Base-by-base conservation (phyloP, 2,113 vertebrate species). In the Calypte anna region DNA sequence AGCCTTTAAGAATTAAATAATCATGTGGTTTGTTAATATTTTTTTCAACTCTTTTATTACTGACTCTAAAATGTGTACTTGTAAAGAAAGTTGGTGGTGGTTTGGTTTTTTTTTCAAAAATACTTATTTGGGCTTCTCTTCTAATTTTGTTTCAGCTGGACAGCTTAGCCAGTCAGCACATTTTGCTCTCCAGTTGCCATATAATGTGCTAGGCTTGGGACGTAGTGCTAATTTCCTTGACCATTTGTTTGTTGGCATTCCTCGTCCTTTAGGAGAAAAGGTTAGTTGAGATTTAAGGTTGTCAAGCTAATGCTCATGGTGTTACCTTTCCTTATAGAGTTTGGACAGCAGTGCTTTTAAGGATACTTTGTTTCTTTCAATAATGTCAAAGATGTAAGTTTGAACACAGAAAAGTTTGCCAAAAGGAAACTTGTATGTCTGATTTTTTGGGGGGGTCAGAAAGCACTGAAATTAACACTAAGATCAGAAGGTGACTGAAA, bases 141-240 rank as follows among this genome's bases (percentile, higher is more conserved):
- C 13, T 70, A 9, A 61, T 90, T 92, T 55, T 40, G 21, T 87
- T 97, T 14, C 96, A 99, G 99, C 99, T 33, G 99, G 99, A 59
- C 99, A 99, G 95, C 97, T 99, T 63, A 99, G 99, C 97, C 99
- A 99, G 91, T 99, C 99, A 0, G 99, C 99, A 6, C 98, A 99
- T 92, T 98, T 98, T 82, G 98, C 99, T 85, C 98, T 99, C 15
- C 99, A 99, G 95, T 97, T 99, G 84, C 99, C 99, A 18, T 99
- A 99, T 97, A 99, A 98, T 0, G 99, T 99, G 43, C 98, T 99
- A 48, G 99, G 99, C 48, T 96, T 99, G 75, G 99, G 99, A 36
- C 98, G 99, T 62, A 99, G 99, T 24, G 99, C 99, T 78, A 99
- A 99, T 97, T 99, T 99, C 97, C 98, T 99, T 4, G 99, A 99